phyloP scores from a whole-genome alignment of 2,797 vertebrate genomes.

The Hemibagrus guttatus region DNA sequence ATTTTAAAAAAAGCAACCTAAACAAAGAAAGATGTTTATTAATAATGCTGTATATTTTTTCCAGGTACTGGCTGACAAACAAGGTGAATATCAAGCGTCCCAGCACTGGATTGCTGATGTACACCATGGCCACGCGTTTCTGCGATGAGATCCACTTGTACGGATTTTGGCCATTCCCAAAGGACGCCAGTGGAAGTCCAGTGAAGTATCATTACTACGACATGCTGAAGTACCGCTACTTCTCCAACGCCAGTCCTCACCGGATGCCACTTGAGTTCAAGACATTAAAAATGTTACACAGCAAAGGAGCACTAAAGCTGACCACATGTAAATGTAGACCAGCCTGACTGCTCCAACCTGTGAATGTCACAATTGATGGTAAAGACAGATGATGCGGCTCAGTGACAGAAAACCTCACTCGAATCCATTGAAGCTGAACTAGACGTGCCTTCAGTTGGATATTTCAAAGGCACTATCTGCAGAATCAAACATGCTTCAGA shows the following conservation, averaged over 20 bases:
- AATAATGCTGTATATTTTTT: conserved; percentile 54
- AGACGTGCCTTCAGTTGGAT: conserved; percentile 41
- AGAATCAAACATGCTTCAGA: conserved; percentile 10
- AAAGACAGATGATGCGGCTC: conserved; percentile 16
- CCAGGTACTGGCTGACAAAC: conserved; percentile 88
- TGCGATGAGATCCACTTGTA: conserved; percentile 89
- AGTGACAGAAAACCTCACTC: conserved; percentile 9
- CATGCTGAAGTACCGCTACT: conserved; percentile 84
- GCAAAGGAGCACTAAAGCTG: conserved; percentile 84
- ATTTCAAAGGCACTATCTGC: conserved; percentile 15
- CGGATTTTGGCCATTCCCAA: conserved; percentile 89
- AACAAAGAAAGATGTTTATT: neutral
- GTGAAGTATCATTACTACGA: conserved; percentile 92
- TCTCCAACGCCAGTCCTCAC: conserved; percentile 83
- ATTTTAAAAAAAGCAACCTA: neutral
- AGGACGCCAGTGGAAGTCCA: conserved; percentile 79
- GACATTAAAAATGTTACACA: conserved; percentile 80
- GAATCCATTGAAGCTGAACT: conserved; percentile 40
- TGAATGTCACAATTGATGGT: neutral
- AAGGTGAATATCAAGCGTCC: conserved; percentile 87
- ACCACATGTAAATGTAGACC: conserved; percentile 80
- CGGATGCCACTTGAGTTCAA: conserved; percentile 89
- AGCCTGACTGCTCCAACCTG: conserved; percentile 67
- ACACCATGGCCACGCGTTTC: conserved; percentile 85
- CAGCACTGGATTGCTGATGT: conserved; percentile 88